A percentile compares a stretch with the other conserved stretches of the same genome.
phyloP scores from a whole-genome alignment of 2,113 vertebrate species.

The Indri indri region DNA sequence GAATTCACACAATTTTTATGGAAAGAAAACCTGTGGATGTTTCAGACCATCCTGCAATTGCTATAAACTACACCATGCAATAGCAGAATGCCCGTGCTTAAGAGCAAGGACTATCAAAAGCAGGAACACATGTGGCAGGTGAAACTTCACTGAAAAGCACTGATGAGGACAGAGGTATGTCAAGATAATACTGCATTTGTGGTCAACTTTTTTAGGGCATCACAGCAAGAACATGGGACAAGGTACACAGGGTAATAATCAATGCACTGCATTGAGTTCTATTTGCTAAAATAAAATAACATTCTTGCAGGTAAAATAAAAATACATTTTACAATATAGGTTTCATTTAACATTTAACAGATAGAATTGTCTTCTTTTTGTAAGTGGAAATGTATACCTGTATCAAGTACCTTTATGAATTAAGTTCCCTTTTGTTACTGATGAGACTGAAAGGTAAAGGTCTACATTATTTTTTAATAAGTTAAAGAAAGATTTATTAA shows the following conservation, averaged over 20 bases:
- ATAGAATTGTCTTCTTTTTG: conserved; percentile 84
- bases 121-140: conserved; percentile 57
- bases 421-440: conserved; percentile 84
- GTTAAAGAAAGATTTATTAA: conserved; percentile 84
- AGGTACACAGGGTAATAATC: conserved; percentile 79
- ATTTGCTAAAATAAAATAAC: conserved; percentile 87
- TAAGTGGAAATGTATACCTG: conserved; percentile 80
- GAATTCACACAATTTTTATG: conserved; percentile 56
- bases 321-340: conserved; percentile 87
- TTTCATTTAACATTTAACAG: conserved; percentile 86
- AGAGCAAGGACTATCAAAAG: conserved; percentile 70
- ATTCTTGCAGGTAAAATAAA: conserved; percentile 86
- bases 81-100: conserved; percentile 59
- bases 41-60: not conserved
- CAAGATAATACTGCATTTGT: conserved; percentile 84
- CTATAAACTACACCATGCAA: conserved; percentile 44
- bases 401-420: conserved; percentile 83
- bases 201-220: conserved; percentile 78
- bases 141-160: conserved; percentile 68
- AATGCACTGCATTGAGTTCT: conserved; percentile 87
- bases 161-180: conserved; percentile 82
- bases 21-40: not conserved
- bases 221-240: conserved; percentile 81
- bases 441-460: conserved; percentile 79
- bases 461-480: conserved; percentile 84